A percentile compares a stretch with the other conserved stretches of the same genome.
Conservation (phyloP, 1,140 invertebrate genomes). For the Notospermus geniculatus region DNA sequence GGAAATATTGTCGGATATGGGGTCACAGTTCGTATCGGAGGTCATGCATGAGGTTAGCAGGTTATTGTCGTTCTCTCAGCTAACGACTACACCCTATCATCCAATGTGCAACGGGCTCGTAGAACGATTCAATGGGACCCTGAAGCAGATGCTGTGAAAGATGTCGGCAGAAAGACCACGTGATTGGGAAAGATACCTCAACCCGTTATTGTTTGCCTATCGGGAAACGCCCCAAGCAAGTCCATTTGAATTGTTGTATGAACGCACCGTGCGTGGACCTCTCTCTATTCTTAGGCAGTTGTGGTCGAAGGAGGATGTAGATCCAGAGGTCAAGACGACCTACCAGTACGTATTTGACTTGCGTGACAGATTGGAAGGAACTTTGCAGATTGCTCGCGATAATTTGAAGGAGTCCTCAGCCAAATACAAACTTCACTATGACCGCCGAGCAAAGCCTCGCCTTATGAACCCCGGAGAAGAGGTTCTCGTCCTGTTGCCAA, state of each 20-base stretch:
- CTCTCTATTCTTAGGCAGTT: background rate
- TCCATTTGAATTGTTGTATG: constrained; percentile 2
- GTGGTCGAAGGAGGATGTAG: background rate
- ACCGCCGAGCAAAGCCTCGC: background rate
- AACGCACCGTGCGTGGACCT: background rate
- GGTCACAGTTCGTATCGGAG: constrained; percentile 10
- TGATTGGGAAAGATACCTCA: constrained; percentile 14
- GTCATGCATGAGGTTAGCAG: constrained; percentile 10
- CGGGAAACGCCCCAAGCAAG: constrained; percentile 13
- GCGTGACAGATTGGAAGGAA: background rate
- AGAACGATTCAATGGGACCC: no score
- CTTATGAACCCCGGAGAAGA: background rate
- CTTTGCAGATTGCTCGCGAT: background rate
- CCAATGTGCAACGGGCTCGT: no score
- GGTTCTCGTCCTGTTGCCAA: background rate
- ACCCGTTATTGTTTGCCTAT: constrained; percentile 14
- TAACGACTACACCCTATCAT: background rate
- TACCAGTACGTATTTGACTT: background rate
- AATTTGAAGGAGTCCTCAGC: background rate
- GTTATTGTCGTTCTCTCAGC: constrained; percentile 15
- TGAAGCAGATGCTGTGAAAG: constrained; percentile 24
- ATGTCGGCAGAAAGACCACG: constrained; percentile 14
- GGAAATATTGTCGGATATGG: constrained; percentile 14
- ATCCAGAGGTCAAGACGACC: background rate
- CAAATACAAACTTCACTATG: background rate